Base-by-base conservation (phyloP, 2,797 vertebrate genomes). In the Liasis olivaceus region DNA sequence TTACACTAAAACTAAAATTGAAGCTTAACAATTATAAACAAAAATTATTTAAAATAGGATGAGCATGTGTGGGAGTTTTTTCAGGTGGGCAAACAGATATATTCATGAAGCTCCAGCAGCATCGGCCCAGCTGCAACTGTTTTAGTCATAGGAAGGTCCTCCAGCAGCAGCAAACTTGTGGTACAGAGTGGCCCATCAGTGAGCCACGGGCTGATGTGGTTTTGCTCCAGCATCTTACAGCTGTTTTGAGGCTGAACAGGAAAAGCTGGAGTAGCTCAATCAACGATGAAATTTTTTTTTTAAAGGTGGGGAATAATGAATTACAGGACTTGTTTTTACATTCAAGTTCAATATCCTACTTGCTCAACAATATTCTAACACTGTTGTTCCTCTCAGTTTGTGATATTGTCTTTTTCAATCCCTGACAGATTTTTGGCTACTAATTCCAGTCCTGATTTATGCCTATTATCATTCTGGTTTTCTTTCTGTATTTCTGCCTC, bases 301-400 rank as follows among this genome's bases (percentile, higher is more conserved):
- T 42, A 89, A 77, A 91, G 42, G 5, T 31, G 56, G 47, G 22
- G 26, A 47, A 72, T 28, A 60, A n/a, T 3, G 11, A 85, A 58
- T 90, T 36, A 17, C 69, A 51, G 72, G n/a, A 56, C 36, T 86
- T 91, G 66, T 36, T 84, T 89, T 66, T 22, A 36, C 28, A 22
- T 2, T 92, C 88, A 92, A 86, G 56, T 93, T 81, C 85, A 90
- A 88, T 90, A 91, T 47, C 47, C n/a, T 31, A 66, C 72, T 81
- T 36, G 31, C 13, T 85, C 72, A 64, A 60, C 20, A 51, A 91
- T 90, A 54, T 84, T 87, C 20, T 12, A 24, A 47, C 54, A 47
- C 63, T 89, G 77, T 42, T 51, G 56, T 60, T 59, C 15, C 9
- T 84, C 88, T 69, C 47, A 69, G 85, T 42, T 64, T 84, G 87